A percentile compares a stretch with the other conserved stretches of the same genome.
phyloP scores from a whole-genome alignment of 2,113 vertebrate genomes.

The Zosterops japonicus region DNA sequence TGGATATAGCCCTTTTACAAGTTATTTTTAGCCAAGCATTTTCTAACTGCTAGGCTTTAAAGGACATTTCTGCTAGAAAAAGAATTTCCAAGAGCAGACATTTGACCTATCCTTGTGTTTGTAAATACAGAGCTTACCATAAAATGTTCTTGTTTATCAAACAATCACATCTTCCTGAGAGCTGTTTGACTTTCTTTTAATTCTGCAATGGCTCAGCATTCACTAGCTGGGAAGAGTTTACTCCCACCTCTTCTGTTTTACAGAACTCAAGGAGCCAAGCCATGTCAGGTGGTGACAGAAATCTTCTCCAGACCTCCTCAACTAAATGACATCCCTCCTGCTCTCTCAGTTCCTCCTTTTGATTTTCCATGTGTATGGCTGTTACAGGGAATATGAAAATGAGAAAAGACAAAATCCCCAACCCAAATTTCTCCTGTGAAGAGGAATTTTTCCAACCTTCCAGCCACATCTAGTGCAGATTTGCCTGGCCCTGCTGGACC shows the following conservation, averaged over 20 bases:
- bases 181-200: conserved; percentile 45
- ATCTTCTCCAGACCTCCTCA: background rate
- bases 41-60: conserved; percentile 17
- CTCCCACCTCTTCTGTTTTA: background rate
- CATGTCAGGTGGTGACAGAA: background rate
- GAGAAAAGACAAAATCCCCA: background rate
- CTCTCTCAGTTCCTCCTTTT: background rate
- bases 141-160: conserved; percentile 61
- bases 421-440: background rate
- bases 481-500: background rate
- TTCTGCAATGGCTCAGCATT: conserved; percentile 4
- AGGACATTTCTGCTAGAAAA: background rate
- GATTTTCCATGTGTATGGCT: background rate
- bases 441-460: background rate
- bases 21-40: conserved; percentile 17
- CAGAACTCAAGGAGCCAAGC: background rate
- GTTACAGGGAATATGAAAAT: background rate
- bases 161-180: conserved; percentile 43
- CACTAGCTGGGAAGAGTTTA: background rate
- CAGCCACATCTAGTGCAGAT: background rate
- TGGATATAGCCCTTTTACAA: background rate
- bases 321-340: background rate
- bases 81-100: background rate
- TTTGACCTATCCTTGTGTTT: conserved; percentile 13
- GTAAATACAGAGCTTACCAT: conserved; percentile 58